Evolutionary conservation across 2,797 vertebrate genomes (phyloP), one percentile per base, ranked within the genome.

Genomic region (Rhinatrema bivittatum): DNA sequence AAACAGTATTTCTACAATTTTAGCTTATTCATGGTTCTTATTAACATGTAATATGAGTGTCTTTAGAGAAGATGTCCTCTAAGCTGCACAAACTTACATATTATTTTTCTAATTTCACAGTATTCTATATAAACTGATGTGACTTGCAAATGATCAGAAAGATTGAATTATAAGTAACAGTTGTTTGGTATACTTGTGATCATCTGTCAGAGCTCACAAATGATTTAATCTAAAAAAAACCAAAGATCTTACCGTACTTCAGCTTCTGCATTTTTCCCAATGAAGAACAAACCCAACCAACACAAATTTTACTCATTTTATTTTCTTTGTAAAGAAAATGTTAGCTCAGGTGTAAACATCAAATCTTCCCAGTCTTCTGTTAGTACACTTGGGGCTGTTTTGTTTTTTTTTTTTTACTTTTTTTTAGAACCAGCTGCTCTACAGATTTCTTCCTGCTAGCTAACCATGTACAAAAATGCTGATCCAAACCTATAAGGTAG

Each of bases 391-490:
- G 44, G 57, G 53, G 45, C 42, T 46, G 27, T 34, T 68, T 42
- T 65, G 39, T 26, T 53, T 51, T 37, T 56, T 42, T 50, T n/a
- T n/a, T 65, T 39, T 26, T 53, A 51, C 37, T 56, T 42, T 50
- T 42, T 50, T 23, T n/a, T 34, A 38, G 34, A 64, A 60, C 50
- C 20, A 61, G 43, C 37, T 52, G 37, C 53, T 71, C 37, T 42
- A 55, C 28, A 70, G 39, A 62, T 41, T 38, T 36, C 16, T 65
- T 25, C n/a, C n/a, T 60, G 52, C 50, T 40, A 32, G 49, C 50
- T n/a, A n/a, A n/a, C n/a, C n/a, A 39, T 58, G 37, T 39, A 54
- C 38, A 57, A 59, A 62, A 73, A 72, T 50, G 55, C 46, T 46
- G 36, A 64, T 23, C 54, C 15, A 50, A 39, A 45, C 41, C 45